Percentiles rank a stretch among this genome's conserved stretches.
These are phyloP conservation scores for Drosophila merina DNA, from an alignment of 2,888 invertebrate species.

Conservation along the genomic window DNA sequence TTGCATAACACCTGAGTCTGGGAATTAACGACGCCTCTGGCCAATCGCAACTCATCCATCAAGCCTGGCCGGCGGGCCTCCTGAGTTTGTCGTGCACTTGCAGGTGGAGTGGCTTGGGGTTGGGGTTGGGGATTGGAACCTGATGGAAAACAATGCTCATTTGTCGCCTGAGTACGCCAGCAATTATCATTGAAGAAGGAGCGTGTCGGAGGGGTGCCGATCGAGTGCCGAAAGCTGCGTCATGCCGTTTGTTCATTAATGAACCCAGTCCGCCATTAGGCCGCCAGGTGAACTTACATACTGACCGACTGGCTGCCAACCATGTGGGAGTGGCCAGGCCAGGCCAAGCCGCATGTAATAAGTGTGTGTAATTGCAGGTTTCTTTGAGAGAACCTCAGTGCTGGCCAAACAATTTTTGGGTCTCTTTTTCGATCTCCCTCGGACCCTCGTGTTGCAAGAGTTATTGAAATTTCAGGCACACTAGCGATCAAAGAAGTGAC, in stretches of 20 bases:
- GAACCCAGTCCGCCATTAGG: conserved; percentile 56
- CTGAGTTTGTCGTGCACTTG: conserved; percentile 12
- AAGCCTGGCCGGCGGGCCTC: conserved; percentile 12
- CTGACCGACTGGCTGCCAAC: conserved; percentile 17
- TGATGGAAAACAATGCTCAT: conserved; percentile 54
- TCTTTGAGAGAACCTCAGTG: conserved; percentile 37
- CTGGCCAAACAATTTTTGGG: conserved; percentile 20
- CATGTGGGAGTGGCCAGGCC: conserved; percentile 50
- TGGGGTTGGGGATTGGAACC: neutral
- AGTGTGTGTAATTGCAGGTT: conserved; percentile 59
- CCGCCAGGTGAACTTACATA: conserved; percentile 24
- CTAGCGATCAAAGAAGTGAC: conserved; percentile 14
- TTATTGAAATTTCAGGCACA: conserved; percentile 31
- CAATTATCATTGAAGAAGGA: conserved; percentile 1
- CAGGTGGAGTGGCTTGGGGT: conserved; percentile 13
- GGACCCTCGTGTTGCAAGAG: conserved; percentile 27
- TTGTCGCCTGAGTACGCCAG: conserved; percentile 48
- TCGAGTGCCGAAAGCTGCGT: conserved; percentile 45
- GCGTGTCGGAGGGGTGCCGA: conserved; percentile 4
- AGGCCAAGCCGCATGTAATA: conserved; percentile 14
- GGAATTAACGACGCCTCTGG: conserved; percentile 27
- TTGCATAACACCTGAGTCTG: conserved; percentile 22
- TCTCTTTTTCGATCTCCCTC: conserved; percentile 35
- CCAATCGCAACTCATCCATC: conserved; percentile 49
- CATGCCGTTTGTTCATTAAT: conserved; percentile 66